Base-by-base conservation (phyloP, 2,888 invertebrate species). In the Zaprionus bogoriensis region DNA sequence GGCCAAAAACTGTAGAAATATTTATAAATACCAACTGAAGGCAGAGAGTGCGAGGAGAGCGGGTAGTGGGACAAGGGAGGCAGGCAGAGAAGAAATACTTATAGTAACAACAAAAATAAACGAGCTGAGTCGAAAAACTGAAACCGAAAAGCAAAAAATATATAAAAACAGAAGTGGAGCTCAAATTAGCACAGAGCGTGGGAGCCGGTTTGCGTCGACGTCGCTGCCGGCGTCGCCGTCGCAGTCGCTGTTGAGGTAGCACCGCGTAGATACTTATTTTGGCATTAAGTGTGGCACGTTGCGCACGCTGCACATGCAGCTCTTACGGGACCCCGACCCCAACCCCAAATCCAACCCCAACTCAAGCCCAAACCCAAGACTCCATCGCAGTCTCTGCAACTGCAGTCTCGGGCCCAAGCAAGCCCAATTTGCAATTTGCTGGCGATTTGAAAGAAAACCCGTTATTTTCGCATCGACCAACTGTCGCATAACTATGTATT, bases 151-250 rank as follows among this genome's bases (percentile, higher is more conserved):
- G 39, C 25, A 22, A 47, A 38, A 25, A 36, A 59, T 27, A n/a
- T 46, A 55, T n/a, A 32, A 28, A 48, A 58, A 65, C 67, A 62
- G 65, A 86, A 86, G 78, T 86, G 81, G 67, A 81, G 72, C 73
- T 74, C 74, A 88, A 87, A 88, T 87, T 88, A 88, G 87, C 87
- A 88, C 87, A 88, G 72, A 82, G 87, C 88, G 87, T 87, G 88
- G 87, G 87, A 87, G 87, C 74, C 70, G 72, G 74, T 87, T 83
- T 77, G 70, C 61, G 68, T 52, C 48, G 67, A 23, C 14, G 47
- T 20, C 20, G 59, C 28, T 22, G 36, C 10, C 7, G 46, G 2
- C 47, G 27, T 19, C 14, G 50, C 12, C 6, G 41, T 19, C 38
- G 19, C 3, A 28, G 46, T 19, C 22, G 30, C 44, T 44, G 50